Evolutionary conservation across 1,140 invertebrate genomes (phyloP).

Genomic region (Ridgeia piscesae): DNA sequence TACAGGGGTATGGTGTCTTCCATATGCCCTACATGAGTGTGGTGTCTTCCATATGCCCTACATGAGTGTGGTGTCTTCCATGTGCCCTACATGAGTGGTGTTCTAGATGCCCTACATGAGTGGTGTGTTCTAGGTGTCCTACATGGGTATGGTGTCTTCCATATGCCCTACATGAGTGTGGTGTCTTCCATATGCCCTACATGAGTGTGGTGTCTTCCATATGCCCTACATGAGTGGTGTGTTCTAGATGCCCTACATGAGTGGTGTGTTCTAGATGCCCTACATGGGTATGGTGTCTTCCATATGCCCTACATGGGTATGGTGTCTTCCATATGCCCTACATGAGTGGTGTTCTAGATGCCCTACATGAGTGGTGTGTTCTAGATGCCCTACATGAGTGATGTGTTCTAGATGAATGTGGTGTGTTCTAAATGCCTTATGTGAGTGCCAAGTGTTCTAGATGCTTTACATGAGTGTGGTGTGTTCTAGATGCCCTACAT

Average conservation of each 20-base stretch:
- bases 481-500: not conserved
- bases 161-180: not conserved
- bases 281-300: not conserved
- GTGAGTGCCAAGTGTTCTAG: not conserved
- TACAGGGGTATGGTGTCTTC: not conserved
- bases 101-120: not conserved
- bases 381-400: not conserved
- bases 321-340: too few relatives aligned
- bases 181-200: not conserved
- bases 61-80: not conserved
- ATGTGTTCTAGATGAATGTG: too few relatives aligned
- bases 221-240: not conserved
- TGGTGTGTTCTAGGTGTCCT: not conserved
- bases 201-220: not conserved
- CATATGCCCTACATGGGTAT: not conserved
- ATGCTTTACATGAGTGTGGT: not conserved
- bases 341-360: not conserved
- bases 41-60: not conserved
- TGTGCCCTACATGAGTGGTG: not conserved
- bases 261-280: not conserved
- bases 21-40: not conserved
- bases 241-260: slow-evolving; percentile 3
- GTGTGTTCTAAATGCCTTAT: not conserved
- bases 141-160: not conserved
- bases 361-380: slow-evolving; percentile 3